Conservation (phyloP, 1,140 invertebrate species). For the Dreissena rostriformis region DNA sequence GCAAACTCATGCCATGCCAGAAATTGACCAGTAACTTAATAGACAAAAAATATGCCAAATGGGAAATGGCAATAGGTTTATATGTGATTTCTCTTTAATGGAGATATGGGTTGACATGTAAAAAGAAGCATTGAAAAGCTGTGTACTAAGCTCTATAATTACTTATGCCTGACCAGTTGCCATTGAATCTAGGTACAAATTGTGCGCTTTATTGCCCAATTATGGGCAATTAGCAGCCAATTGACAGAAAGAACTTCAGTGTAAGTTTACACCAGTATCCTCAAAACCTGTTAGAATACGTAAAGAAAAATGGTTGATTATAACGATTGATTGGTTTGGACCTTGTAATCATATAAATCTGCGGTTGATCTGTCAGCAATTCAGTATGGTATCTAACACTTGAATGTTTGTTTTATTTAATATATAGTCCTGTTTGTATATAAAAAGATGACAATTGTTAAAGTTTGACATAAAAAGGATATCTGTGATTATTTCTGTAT, state of each 20-base stretch:
- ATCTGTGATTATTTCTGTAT: too few relatives aligned
- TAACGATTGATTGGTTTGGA: conserved; percentile 17
- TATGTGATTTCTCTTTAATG: too few relatives aligned
- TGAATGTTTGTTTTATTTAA: too few relatives aligned
- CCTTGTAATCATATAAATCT: conserved; percentile 47
- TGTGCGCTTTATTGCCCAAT: conserved; percentile 36
- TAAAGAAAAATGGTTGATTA: conserved; percentile 29
- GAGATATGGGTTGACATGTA: too few relatives aligned
- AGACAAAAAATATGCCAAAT: too few relatives aligned
- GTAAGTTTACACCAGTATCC: conserved; percentile 26
- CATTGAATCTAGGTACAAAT: conserved; percentile 27
- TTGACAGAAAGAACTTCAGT: conserved; percentile 16
- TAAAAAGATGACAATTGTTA: too few relatives aligned
- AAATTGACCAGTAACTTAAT: too few relatives aligned
- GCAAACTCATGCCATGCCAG: too few relatives aligned
- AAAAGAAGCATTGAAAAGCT: background rate
- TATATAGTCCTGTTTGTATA: too few relatives aligned
- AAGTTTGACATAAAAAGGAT: too few relatives aligned
- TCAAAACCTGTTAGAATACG: background rate
- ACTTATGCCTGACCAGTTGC: conserved; percentile 33
- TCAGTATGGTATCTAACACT: too few relatives aligned
- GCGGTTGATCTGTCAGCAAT: background rate
- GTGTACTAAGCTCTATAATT: conserved; percentile 9
- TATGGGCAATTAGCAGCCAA: conserved; percentile 30
- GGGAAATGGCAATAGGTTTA: too few relatives aligned